Conservation (phyloP, 2,113 vertebrate species). For the Narcine bancroftii region DNA sequence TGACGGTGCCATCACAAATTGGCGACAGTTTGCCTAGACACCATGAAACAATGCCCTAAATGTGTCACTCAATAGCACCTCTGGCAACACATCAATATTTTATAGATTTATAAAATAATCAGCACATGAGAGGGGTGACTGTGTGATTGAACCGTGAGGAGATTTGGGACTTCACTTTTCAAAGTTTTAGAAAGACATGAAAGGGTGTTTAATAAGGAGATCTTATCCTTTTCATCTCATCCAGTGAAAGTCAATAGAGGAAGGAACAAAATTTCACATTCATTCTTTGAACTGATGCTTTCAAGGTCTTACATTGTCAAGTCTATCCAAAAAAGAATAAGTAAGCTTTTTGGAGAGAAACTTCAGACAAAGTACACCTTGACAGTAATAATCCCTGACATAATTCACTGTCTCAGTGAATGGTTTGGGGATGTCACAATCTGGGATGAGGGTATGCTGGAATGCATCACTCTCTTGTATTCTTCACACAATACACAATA, state of each 20-base stretch:
- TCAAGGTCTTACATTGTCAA: neutral
- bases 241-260: slow-evolving; percentile 29
- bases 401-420: neutral
- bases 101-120: neutral
- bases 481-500: neutral
- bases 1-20: neutral
- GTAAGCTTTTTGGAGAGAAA: neutral
- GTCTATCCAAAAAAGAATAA: neutral
- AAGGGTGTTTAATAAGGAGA: slow-evolving; percentile 15
- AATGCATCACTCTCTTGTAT: neutral
- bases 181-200: slow-evolving; percentile 31
- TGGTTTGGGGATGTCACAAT: neutral
- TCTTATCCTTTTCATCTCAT: slow-evolving; percentile 14
- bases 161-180: slow-evolving; percentile 26
- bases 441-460: neutral
- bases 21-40: neutral
- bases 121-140: slow-evolving; percentile 21
- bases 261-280: slow-evolving; percentile 1
- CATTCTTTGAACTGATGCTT: neutral
- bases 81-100: slow-evolving; percentile 25
- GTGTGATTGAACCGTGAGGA: slow-evolving; percentile 32
- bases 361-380: neutral
- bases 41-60: neutral
- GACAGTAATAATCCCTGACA: neutral
- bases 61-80: slow-evolving; percentile 16